Evolutionary conservation across 1,140 invertebrate genomes (phyloP).

Genomic region (Campoletis sonorensis): DNA sequence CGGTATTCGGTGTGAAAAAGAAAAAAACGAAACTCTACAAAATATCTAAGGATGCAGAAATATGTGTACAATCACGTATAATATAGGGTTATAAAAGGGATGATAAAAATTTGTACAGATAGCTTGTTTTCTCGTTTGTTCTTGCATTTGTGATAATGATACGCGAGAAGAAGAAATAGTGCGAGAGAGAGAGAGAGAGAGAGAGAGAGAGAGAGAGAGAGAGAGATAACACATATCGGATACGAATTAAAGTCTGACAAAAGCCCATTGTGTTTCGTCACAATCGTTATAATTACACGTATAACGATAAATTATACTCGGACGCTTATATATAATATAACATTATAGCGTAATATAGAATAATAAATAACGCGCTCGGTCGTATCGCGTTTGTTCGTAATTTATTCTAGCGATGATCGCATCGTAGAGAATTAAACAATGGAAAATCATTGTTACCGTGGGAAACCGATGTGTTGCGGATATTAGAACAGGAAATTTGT

Average conservation of each 20-base stretch:
- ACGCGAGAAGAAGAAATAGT: slow-evolving; percentile 7
- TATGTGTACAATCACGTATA: background rate
- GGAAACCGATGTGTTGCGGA: background rate
- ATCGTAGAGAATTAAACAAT: slow-evolving; percentile 9
- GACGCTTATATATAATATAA: background rate
- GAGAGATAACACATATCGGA: slow-evolving; percentile 20
- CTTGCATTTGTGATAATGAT: slow-evolving; percentile 11
- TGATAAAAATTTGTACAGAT: background rate
- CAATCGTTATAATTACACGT: slow-evolving; percentile 35
- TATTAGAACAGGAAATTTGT: slow-evolving; percentile 12
- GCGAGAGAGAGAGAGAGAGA: background rate
- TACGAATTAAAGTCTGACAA: slow-evolving; percentile 27
- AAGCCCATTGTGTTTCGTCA: slow-evolving; percentile 27
- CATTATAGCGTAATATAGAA: background rate
- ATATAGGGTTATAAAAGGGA: background rate
- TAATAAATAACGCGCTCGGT: background rate
- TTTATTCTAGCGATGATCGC: background rate
- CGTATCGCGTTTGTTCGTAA: background rate
- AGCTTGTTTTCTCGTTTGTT: background rate
- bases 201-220: slow-evolving; percentile 3
- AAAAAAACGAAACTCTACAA: slow-evolving; percentile 1
- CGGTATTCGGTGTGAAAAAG: background rate
- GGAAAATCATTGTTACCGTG: slow-evolving; percentile 6
- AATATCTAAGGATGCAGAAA: background rate
- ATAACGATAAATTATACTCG: background rate